Evolutionary conservation across 1,140 invertebrate genomes (phyloP), one percentile per base, ranked within the genome.

Genomic region (Lethrus apterus): DNA sequence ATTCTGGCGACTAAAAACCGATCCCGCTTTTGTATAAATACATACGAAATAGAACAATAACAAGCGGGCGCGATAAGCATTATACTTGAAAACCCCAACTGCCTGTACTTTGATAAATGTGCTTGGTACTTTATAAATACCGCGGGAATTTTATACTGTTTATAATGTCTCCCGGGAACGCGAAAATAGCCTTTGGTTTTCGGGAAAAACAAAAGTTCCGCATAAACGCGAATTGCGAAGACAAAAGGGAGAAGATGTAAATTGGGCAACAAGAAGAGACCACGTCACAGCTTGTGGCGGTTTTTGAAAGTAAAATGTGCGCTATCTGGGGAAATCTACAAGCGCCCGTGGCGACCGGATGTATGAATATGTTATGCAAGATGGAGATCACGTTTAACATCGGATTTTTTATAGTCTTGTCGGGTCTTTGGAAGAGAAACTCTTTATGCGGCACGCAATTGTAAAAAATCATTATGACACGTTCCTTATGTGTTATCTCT

Each of bases 11-110:
- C 54, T 55, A 55, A 55, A 55, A 55, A 55, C 44, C 51, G 35
- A 56, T 56, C 23, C 44, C n/a, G 47, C 45, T 50, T 47, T 55
- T 55, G 50, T 55, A 57, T 55, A 57, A 57, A 55, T 57, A 55
- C 55, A 57, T 55, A 50, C 46, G 42, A 57, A 57, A 54, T 44
- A 55, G 52, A 51, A 57, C 49, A 54, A 57, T 57, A 56, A 56
- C 48, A 44, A 9, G 19, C 14, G 34, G 42, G 15, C 43, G 42
- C 44, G 26, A 19, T 31, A 36, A 29, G 33, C 13, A 44, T 49
- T 42, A 49, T 44, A 49, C 38, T 34, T 40, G 34, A 31, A 13
- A 19, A 13, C 30, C 26, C 19, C 18, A n/a, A 24, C 24, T 11
- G 32, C 29, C 26, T 23, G 15, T 34, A n/a, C 15, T 21, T 46